Percentiles rank a stretch among this genome's conserved stretches.
phyloP scores from a whole-genome alignment of 2,113 vertebrate species.

The Thermophis baileyi region DNA sequence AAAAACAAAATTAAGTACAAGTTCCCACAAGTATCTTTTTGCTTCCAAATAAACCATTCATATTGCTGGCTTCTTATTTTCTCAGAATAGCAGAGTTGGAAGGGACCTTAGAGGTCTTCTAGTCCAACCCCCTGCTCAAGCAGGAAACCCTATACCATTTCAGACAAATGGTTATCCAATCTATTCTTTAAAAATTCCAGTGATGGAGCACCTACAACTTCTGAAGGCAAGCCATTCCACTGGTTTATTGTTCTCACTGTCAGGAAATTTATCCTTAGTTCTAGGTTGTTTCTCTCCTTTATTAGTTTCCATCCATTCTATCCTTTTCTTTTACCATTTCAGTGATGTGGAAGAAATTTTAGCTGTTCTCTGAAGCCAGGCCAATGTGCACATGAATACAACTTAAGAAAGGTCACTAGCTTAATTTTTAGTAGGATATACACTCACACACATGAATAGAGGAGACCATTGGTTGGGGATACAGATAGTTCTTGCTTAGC shows the following conservation, averaged over 20 bases:
- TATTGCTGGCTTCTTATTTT: background rate
- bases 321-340: background rate
- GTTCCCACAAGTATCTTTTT: background rate
- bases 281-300: background rate
- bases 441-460: background rate
- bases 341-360: background rate
- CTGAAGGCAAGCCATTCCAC: background rate
- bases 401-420: background rate
- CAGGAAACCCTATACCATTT: background rate
- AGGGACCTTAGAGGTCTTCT: background rate
- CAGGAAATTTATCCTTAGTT: background rate
- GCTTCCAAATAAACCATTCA: background rate
- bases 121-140: background rate
- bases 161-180: background rate
- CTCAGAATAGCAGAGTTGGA: background rate
- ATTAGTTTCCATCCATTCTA: background rate
- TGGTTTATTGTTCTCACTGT: background rate
- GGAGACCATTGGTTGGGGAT: background rate
- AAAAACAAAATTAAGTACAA: background rate
- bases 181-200: background rate
- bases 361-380: background rate
- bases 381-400: background rate
- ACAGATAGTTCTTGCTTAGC: background rate
- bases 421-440: background rate
- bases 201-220: background rate